Evolutionary conservation across 2,797 vertebrate species (phyloP).

Genomic region (Pseudomugil gertrudae): DNA sequence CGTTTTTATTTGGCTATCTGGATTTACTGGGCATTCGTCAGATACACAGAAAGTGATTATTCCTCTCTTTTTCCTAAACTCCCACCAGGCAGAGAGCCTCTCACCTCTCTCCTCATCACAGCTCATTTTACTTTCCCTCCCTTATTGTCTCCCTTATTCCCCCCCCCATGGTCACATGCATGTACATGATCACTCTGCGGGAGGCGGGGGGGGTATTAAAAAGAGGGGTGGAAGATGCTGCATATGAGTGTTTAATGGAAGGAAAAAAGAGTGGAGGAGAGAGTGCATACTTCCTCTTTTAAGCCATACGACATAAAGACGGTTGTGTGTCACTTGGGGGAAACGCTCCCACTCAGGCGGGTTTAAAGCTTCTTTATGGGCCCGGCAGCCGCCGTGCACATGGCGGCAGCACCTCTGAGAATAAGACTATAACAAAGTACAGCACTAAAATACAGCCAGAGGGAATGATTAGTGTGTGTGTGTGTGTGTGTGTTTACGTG

Average conservation of each 20-base stretch:
- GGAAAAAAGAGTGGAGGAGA: slow-evolving; percentile 14
- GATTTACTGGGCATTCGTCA: slow-evolving; percentile 55
- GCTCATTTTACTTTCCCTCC: slow-evolving; percentile 23
- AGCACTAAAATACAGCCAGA: slow-evolving; percentile 61
- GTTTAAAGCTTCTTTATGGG: slow-evolving; percentile 52
- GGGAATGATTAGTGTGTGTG: slow-evolving; percentile 58
- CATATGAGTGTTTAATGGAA: slow-evolving; percentile 1
- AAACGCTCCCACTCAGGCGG: slow-evolving; percentile 25
- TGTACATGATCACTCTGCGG: slow-evolving; percentile 29
- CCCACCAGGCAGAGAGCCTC: slow-evolving; percentile 56
- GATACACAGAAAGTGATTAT: slow-evolving; percentile 57
- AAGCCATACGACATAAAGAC: slow-evolving; percentile 28
- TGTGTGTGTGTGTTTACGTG: slow-evolving; percentile 39
- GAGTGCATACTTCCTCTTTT: slow-evolving; percentile 25
- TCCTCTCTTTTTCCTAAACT: slow-evolving; percentile 33
- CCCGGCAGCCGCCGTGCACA: slow-evolving; percentile 16
- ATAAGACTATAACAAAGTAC: slow-evolving; percentile 68
- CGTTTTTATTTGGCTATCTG: slow-evolving; percentile 23
- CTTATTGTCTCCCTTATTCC: slow-evolving; percentile 8
- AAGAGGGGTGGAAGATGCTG: not conserved
- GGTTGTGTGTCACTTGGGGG: slow-evolving; percentile 28
- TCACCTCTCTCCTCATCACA: slow-evolving; percentile 29
- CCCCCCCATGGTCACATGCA: slow-evolving; percentile 20
- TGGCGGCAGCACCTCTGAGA: slow-evolving; percentile 47
- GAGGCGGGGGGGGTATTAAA: not conserved